Percentiles rank a stretch among this genome's conserved stretches.
phyloP scores from a whole-genome alignment of 2,797 vertebrate genomes.

The Peromyscus eremicus region DNA sequence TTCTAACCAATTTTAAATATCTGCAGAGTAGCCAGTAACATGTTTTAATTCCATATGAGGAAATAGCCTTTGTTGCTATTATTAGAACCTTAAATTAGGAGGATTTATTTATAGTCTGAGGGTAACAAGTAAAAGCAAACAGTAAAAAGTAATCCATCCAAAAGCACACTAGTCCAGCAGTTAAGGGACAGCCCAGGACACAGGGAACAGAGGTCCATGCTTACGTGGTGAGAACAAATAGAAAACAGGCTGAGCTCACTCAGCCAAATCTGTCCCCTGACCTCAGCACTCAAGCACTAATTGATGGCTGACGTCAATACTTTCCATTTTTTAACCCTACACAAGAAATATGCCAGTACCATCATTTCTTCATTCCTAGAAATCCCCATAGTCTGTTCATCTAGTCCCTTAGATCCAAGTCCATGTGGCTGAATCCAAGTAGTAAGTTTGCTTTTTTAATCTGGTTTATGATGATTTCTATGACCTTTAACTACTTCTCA shows the following conservation, averaged over 20 bases:
- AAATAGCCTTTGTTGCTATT: conserved; percentile 44
- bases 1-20: conserved; percentile 50
- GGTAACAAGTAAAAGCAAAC: conserved; percentile 20
- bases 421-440: not conserved
- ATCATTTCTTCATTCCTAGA: conserved; percentile 56
- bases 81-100: conserved; percentile 47
- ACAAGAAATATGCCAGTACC: conserved; percentile 56
- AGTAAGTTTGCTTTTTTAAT: not conserved
- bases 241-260: conserved; percentile 54
- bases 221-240: conserved; percentile 47
- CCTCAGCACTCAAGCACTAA: conserved; percentile 9
- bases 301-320: conserved; percentile 33
- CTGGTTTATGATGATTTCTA: not conserved
- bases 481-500: conserved; percentile 21
- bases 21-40: not conserved
- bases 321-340: conserved; percentile 75
- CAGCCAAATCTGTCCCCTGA: conserved; percentile 10
- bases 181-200: conserved; percentile 72
- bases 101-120: conserved; percentile 67
- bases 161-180: conserved; percentile 68
- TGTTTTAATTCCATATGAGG: conserved; percentile 46
- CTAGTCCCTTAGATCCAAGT: not conserved
- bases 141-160: conserved; percentile 15
- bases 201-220: conserved; percentile 20
- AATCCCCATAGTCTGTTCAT: not conserved